Conservation (phyloP, 2,797 vertebrate species). For the Halcyon chelicuti region DNA sequence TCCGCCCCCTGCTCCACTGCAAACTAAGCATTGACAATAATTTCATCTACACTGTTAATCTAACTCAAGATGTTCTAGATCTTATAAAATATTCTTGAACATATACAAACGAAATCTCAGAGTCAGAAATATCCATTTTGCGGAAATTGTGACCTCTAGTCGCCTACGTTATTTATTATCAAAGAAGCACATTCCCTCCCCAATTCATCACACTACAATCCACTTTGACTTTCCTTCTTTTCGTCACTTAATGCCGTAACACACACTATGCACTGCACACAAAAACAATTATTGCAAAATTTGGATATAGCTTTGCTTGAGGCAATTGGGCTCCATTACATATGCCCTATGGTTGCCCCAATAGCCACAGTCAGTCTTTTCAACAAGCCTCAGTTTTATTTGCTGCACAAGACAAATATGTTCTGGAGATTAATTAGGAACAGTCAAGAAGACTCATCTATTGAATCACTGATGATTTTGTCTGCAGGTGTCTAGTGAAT, state of each 20-base stretch:
- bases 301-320: background rate
- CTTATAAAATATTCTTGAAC: background rate
- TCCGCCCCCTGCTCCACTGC: no score
- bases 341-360: background rate
- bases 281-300: background rate
- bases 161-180: background rate
- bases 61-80: background rate
- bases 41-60: background rate
- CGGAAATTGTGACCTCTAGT: background rate
- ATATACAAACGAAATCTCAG: background rate
- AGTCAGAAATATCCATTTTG: background rate
- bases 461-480: background rate
- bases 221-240: background rate
- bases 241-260: background rate
- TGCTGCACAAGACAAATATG: background rate
- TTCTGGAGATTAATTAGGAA: background rate
- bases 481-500: background rate
- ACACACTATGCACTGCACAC: background rate
- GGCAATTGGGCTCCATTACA: background rate
- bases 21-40: background rate
- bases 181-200: background rate
- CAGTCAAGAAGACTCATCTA: background rate
- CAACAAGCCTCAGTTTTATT: background rate
- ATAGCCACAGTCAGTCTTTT: background rate
- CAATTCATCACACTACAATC: background rate